These are phyloP conservation scores for Galaxias olidus DNA, from an alignment of 2,797 vertebrate genomes.

Conservation along the genomic window DNA sequence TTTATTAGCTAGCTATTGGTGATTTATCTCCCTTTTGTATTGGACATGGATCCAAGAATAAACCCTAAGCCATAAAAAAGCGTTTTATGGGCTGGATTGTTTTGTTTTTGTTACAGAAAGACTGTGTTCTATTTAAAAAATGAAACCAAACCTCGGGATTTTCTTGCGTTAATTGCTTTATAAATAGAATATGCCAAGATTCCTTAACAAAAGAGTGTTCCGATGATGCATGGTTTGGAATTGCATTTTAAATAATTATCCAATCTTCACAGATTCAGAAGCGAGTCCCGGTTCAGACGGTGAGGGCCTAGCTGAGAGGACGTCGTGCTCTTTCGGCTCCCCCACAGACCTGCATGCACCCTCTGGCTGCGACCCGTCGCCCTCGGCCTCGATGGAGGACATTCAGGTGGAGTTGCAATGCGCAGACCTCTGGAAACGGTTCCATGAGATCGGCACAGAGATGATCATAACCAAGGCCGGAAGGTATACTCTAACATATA, in stretches of 20 bases:
- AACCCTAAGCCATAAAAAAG: no score
- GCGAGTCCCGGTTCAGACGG: constrained; percentile 94
- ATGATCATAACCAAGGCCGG: constrained; percentile 99
- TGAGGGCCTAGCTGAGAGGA: constrained; percentile 89
- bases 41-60: no score
- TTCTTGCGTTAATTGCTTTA: background rate
- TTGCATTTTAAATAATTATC: constrained; percentile 37
- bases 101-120: no score
- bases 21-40: no score
- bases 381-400: constrained; percentile 93
- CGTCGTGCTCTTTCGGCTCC: constrained; percentile 90
- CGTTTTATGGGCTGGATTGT: no score
- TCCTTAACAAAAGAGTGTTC: constrained; percentile 40
- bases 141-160: no score
- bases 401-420: constrained; percentile 98
- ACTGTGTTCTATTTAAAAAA: no score
- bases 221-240: background rate
- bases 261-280: constrained; percentile 83
- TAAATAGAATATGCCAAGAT: constrained; percentile 36
- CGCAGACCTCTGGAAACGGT: constrained; percentile 97
- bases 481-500: constrained; percentile 74
- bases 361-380: constrained; percentile 78
- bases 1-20: no score
- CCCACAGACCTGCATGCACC: constrained; percentile 80
- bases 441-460: constrained; percentile 98